phyloP scores from a whole-genome alignment of 2,797 vertebrate species.

The Phylloscopus collybita region DNA sequence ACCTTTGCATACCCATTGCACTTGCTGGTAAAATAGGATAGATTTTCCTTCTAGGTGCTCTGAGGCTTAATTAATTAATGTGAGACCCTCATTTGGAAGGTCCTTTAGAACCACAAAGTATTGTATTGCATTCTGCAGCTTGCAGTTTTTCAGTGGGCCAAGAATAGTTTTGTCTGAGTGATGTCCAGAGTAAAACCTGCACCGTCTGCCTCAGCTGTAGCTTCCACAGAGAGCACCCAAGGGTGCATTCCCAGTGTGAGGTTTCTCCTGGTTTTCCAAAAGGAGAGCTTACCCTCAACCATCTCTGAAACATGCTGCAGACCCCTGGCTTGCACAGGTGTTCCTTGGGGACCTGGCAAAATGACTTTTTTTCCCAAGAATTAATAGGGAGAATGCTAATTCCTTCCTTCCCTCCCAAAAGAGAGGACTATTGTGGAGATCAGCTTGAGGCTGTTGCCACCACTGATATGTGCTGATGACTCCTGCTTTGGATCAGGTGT shows the following conservation, averaged over 20 bases:
- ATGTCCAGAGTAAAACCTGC: not conserved
- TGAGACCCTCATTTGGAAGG: constrained; percentile 64
- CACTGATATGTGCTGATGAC: accelerated
- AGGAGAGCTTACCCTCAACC: not conserved
- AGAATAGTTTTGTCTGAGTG: not conserved
- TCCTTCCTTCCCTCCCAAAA: not conserved
- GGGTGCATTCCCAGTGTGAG: accelerated
- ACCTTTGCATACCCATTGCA: constrained; percentile 49
- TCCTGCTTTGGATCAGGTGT: not conserved
- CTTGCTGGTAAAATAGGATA: constrained; percentile 67
- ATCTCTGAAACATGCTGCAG: not conserved
- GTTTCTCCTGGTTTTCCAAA: not conserved
- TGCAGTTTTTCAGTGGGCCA: not conserved
- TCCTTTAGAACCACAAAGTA: constrained; percentile 52
- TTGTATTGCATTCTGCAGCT: constrained; percentile 43
- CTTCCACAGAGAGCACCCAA: accelerated
- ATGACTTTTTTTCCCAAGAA: not conserved
- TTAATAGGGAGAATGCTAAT: not conserved
- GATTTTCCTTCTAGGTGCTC: constrained; percentile 63
- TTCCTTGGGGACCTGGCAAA: accelerated
- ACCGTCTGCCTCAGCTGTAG: not conserved
- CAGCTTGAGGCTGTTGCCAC: not conserved
- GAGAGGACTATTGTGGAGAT: not conserved
- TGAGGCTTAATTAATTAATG: constrained; percentile 69
- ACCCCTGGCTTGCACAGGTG: accelerated